A percentile compares a stretch with the other conserved stretches of the same genome.
These are phyloP conservation scores for Thamnophis sirtalis DNA, from an alignment of 2,113 vertebrate species.

Conservation along the genomic window DNA sequence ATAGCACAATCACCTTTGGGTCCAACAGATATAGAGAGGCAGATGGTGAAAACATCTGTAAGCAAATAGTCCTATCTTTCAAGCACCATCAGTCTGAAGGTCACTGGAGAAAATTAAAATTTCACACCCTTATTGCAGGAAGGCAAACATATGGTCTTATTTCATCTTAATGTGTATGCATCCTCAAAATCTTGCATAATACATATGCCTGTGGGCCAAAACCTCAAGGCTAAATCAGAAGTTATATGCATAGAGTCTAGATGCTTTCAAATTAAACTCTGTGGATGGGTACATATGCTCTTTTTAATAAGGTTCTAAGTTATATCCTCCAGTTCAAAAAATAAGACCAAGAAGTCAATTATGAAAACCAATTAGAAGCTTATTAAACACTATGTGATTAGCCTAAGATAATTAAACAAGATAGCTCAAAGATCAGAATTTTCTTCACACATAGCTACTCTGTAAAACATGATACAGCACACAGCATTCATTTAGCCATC, in stretches of 20 bases:
- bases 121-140: conserved; percentile 9
- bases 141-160: background rate
- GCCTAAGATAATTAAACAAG: conserved; percentile 37
- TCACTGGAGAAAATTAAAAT: conserved; percentile 28
- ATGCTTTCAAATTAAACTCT: conserved; percentile 6
- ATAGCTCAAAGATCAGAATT: conserved; percentile 32
- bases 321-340: background rate
- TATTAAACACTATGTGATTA: conserved; percentile 37
- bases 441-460: conserved; percentile 12
- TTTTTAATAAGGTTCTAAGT: background rate
- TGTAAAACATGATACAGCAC: conserved; percentile 30
- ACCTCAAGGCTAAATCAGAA: background rate
- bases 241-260: background rate
- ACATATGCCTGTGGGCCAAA: background rate
- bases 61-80: background rate
- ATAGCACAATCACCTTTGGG: conserved; percentile 27
- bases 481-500: conserved; percentile 33
- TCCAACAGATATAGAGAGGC: conserved; percentile 20
- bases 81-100: conserved; percentile 16
- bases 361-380: conserved; percentile 31
- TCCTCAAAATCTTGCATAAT: background rate
- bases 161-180: background rate
- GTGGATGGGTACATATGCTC: background rate
- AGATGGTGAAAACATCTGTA: background rate
- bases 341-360: conserved; percentile 19